phyloP scores from a whole-genome alignment of 2,113 vertebrate species.

The Accipiter cooperii region DNA sequence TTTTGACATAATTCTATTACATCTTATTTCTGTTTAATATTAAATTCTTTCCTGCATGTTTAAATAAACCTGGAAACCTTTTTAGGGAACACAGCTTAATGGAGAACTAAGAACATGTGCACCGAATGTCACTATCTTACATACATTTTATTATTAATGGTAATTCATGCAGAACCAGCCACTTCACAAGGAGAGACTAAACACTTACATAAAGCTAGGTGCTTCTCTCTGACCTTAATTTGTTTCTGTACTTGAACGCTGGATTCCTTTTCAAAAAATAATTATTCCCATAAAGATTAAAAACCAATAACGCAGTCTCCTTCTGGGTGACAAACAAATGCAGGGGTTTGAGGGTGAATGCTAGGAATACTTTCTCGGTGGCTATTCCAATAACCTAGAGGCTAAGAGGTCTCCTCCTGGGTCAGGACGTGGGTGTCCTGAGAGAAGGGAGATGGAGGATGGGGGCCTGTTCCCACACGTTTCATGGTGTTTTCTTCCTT shows the following conservation, averaged over 20 bases:
- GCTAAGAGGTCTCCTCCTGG: not conserved
- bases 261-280: constrained; percentile 44
- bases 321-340: constrained; percentile 21
- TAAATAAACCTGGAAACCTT: constrained; percentile 64
- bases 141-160: constrained; percentile 36
- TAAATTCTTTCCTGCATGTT: constrained; percentile 60
- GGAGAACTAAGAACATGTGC: not conserved
- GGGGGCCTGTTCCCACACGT: not conserved
- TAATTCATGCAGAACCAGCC: constrained; percentile 30
- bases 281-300: constrained; percentile 51
- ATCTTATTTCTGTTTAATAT: constrained; percentile 70
- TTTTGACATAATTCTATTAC: constrained; percentile 69
- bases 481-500: not conserved
- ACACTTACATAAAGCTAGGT: constrained; percentile 21
- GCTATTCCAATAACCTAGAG: not conserved
- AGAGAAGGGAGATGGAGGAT: not conserved
- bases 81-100: constrained; percentile 29
- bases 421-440: not conserved
- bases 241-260: constrained; percentile 46
- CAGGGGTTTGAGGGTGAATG: not conserved
- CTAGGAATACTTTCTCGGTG: not conserved
- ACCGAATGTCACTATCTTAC: not conserved
- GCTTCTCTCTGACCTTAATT: constrained; percentile 57
- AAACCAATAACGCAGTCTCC: constrained; percentile 17
- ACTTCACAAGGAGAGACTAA: constrained; percentile 31